Base-by-base conservation (phyloP, 2,888 invertebrate species). In the Ochropleura plecta region DNA sequence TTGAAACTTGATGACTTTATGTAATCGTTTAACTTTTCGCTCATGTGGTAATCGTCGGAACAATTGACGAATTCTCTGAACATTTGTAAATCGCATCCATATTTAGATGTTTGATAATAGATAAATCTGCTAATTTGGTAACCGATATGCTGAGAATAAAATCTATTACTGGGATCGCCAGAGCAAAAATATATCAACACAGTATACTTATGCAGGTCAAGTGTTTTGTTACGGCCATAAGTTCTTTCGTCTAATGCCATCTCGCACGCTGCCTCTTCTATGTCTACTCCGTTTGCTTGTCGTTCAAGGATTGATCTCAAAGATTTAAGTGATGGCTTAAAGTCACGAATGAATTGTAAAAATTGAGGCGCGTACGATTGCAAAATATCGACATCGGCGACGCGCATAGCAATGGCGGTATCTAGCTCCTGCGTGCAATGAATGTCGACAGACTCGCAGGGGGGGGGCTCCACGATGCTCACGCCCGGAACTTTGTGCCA, bases 401-500 rank as follows among this genome's bases (percentile, higher is more conserved):
- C 73, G 44, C 86, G 86, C 55, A 86, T 62, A 6, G 78, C 74
- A n/a, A 86, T 46, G 8, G 65, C 40, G 9, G 73, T 16, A 60
- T 86, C 82, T 16, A 84, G 14, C n/a, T 62, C n/a, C 44, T 44
- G 64, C 60, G 44, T 9, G 42, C 87, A 86, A 9, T 49, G 0
- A 9, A n/a, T 48, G 20, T 66, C 14, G 2, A 1, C 44, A 0
- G 67, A 2, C 9, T 14, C 49, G 51, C 83, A 86, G 5, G 76
- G 81, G 0, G 84, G 84, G 46, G 79, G 69, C 42, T 84, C 82
- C 42, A 83, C 78, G 6, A 14, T 20, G 8, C 42, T 63, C 0
- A 86, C 73, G n/a, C n/a, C 10, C 1, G 30, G 5, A 3, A 14
- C 30, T 9, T 10, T 57, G 1, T 48, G 0, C 88, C 88, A 87